Conservation (phyloP, 2,113 vertebrate species). For the Lichenostomus cassidix region DNA sequence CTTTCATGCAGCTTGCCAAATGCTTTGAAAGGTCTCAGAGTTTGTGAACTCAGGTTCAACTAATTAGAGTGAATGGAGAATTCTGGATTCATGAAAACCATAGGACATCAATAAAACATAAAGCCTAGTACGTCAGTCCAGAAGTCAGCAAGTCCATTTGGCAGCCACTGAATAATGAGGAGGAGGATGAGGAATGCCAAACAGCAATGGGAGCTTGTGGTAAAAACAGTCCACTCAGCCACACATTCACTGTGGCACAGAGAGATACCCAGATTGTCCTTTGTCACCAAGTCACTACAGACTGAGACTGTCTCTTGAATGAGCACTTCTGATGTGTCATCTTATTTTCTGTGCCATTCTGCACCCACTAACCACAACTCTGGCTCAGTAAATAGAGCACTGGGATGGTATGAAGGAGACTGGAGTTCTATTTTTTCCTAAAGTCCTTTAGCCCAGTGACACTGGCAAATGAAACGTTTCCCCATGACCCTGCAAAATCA, state of each 20-base stretch:
- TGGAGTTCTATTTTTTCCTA: background rate
- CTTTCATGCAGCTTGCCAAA: background rate
- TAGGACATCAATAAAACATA: slow-evolving; percentile 32
- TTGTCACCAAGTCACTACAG: background rate
- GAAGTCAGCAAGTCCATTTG: slow-evolving; percentile 25
- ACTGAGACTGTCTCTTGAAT: background rate
- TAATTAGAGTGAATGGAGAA: slow-evolving; percentile 23
- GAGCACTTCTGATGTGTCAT: background rate
- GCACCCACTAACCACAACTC: background rate
- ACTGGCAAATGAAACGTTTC: background rate
- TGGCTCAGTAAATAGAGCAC: background rate
- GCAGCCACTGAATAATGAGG: background rate
- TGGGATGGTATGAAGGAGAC: background rate
- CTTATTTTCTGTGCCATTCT: background rate
- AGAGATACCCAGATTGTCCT: background rate
- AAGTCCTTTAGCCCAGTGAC: background rate
- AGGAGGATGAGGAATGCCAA: background rate
- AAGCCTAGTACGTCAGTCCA: background rate
- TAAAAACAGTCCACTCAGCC: background rate
- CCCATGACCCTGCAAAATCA: background rate
- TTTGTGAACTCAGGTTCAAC: slow-evolving; percentile 42
- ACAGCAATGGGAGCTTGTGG: background rate
- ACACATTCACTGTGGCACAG: background rate
- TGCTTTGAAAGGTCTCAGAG: background rate
- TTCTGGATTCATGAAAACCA: slow-evolving; percentile 18